A percentile compares a stretch with the other conserved stretches of the same genome.
These are phyloP conservation scores for Apis laboriosa DNA, from an alignment of 1,140 invertebrate species.

Conservation along the genomic window DNA sequence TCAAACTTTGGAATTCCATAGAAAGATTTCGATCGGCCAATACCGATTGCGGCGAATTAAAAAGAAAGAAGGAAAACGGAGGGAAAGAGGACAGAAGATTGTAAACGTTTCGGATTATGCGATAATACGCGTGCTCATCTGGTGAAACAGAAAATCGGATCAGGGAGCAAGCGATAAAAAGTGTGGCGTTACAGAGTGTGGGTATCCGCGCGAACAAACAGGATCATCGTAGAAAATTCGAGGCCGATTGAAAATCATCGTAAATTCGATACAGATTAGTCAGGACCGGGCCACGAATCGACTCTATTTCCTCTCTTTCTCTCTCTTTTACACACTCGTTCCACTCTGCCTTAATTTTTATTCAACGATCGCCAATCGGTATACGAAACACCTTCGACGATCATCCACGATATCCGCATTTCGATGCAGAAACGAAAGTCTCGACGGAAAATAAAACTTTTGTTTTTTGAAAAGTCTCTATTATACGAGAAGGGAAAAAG, in stretches of 20 bases:
- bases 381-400: not conserved
- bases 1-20: no score
- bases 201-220: not conserved
- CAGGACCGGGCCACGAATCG: conserved; percentile 19
- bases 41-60: not conserved
- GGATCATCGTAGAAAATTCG: not conserved
- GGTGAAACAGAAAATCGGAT: conserved; percentile 17
- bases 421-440: no score
- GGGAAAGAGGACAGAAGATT: no score
- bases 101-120: conserved; percentile 3
- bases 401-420: no score
- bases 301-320: not conserved
- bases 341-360: conserved; percentile 48
- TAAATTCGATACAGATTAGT: conserved; percentile 13
- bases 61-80: no score
- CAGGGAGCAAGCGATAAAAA: not conserved
- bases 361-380: conserved; percentile 29
- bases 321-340: not conserved
- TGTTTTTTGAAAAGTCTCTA: no score
- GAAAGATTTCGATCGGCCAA: not conserved
- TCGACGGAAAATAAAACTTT: no score
- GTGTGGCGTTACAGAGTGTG: not conserved
- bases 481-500: no score
- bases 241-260: conserved; percentile 14
- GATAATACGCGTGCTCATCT: conserved; percentile 27